Evolutionary conservation across 1,140 invertebrate genomes (phyloP).

Genomic region (Papilio polytes): DNA sequence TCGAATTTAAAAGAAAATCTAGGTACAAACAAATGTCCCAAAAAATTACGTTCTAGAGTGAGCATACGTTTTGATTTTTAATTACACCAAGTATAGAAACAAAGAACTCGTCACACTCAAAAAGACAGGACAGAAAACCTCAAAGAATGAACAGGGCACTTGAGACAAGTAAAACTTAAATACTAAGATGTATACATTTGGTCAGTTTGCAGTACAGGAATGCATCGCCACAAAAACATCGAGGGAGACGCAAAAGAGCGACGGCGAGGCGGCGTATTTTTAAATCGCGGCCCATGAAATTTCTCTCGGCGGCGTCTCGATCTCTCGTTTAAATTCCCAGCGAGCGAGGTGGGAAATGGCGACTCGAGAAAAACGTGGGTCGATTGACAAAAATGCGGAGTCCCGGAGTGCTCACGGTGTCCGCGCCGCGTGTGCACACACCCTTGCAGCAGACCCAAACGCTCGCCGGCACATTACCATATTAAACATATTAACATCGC

Average conservation of each 20-base stretch:
- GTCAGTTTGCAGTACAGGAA: slow-evolving; percentile 48
- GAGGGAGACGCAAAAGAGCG: slow-evolving; percentile 42
- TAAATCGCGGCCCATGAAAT: slow-evolving; percentile 48
- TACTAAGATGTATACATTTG: slow-evolving; percentile 23
- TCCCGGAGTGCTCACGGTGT: slow-evolving; percentile 63
- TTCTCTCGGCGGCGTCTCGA: slow-evolving; percentile 53
- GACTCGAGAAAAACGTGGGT: slow-evolving; percentile 58
- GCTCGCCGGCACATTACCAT: slow-evolving; percentile 64
- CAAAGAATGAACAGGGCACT: not conserved
- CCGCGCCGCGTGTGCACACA: slow-evolving; percentile 56
- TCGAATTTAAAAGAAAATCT: no score
- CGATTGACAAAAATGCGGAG: slow-evolving; percentile 66
- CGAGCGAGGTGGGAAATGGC: slow-evolving; percentile 67
- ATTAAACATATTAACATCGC: slow-evolving; percentile 53
- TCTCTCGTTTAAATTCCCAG: slow-evolving; percentile 70
- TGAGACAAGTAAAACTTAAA: not conserved
- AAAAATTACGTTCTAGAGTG: no score
- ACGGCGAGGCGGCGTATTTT: slow-evolving; percentile 48
- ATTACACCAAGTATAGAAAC: not conserved
- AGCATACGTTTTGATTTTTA: no score
- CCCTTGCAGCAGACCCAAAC: slow-evolving; percentile 60
- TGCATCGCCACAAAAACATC: slow-evolving; percentile 47
- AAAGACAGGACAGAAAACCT: not conserved
- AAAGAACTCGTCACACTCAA: not conserved
- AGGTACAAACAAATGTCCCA: no score